A percentile compares a stretch with the other conserved stretches of the same genome.
Conservation (phyloP, 2,888 invertebrate genomes). For the Heliconius aoede region DNA sequence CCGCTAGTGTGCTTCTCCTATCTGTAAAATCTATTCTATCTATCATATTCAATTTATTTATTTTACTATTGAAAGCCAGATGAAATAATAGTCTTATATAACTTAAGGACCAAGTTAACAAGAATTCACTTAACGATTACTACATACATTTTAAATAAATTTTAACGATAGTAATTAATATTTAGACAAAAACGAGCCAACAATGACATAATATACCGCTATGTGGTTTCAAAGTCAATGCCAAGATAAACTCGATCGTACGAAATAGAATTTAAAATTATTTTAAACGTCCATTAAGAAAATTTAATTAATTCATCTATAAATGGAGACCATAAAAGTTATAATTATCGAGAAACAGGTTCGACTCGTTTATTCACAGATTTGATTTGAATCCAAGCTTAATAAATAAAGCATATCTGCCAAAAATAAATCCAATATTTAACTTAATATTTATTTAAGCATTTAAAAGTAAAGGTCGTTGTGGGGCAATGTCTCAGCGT, state of each 20-base stretch:
- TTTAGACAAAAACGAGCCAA: constrained; percentile 40
- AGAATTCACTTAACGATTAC: background rate
- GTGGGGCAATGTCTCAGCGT: too few species aligned
- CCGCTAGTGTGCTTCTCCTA: too few species aligned
- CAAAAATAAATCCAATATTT: background rate
- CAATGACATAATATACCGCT: constrained; percentile 40
- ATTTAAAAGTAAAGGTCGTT: background rate
- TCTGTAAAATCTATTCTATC: too few species aligned
- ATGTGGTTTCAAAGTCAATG: constrained; percentile 41
- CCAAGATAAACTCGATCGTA: constrained; percentile 33
- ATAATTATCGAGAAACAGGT: background rate
- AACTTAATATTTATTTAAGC: background rate
- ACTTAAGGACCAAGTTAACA: background rate
- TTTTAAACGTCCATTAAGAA: background rate
- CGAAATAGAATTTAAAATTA: constrained; percentile 14
- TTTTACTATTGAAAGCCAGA: background rate
- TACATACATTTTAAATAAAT: background rate
- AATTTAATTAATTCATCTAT: constrained; percentile 3
- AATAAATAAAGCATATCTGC: background rate
- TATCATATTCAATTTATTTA: background rate
- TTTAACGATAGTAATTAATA: constrained; percentile 5
- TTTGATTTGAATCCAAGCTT: background rate
- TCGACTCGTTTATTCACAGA: background rate
- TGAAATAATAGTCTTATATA: background rate
- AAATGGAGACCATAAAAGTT: background rate